A percentile compares a stretch with the other conserved stretches of the same genome.
Evolutionary conservation across 1,140 invertebrate genomes (phyloP).

Genomic region (Adelges cooleyi): DNA sequence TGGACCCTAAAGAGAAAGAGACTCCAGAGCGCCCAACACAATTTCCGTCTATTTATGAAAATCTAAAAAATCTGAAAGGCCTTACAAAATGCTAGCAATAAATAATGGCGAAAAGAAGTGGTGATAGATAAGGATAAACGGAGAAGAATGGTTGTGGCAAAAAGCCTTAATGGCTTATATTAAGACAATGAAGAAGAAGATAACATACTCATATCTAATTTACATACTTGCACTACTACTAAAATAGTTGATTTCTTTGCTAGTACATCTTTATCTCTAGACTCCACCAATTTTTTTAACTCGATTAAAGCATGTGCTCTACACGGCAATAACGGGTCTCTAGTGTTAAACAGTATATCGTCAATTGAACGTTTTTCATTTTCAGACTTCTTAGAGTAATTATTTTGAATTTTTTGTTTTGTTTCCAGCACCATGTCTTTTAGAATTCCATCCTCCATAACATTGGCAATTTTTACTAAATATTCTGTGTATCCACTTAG

Average conservation of each 20-base stretch:
- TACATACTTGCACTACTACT: constrained; percentile 34
- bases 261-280: constrained; percentile 48
- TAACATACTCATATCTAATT: background rate
- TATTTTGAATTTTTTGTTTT: constrained; percentile 35
- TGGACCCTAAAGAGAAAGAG: too few relatives aligned
- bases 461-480: constrained; percentile 41
- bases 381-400: constrained; percentile 24
- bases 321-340: constrained; percentile 62
- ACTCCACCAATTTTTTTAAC: constrained; percentile 57
- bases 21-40: too few relatives aligned
- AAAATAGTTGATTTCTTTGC: constrained; percentile 48
- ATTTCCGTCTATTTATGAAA: too few relatives aligned
- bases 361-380: constrained; percentile 40
- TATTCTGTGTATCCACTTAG: constrained; percentile 40
- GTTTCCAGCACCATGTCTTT: constrained; percentile 37
- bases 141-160: background rate
- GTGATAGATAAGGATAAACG: background rate
- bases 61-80: too few relatives aligned
- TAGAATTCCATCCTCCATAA: constrained; percentile 32
- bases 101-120: background rate
- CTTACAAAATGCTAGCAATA: background rate
- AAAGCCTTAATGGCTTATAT: background rate
- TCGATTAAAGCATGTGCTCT: constrained; percentile 65
- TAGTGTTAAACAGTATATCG: constrained; percentile 53
- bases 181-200: background rate